Evolutionary conservation across 2,888 invertebrate species (phyloP), one percentile per base, ranked within the genome.

Genomic region (Bellardia bayeri): DNA sequence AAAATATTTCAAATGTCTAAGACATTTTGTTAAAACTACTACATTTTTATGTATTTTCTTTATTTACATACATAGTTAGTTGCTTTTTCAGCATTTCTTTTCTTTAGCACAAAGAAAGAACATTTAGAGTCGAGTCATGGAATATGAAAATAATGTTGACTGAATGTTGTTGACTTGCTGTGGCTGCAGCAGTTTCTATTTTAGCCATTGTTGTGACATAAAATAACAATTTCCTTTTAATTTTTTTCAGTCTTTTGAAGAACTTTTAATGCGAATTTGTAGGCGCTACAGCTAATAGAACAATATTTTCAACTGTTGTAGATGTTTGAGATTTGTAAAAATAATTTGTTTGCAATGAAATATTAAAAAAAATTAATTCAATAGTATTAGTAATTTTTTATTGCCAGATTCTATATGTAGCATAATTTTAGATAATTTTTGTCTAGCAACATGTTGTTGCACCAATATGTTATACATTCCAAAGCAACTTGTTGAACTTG

Each of bases 141-240:
- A 37, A 51, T 64, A 64, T 76, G 64, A 64, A n/a, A n/a, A 76
- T 64, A 54, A 76, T 76, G 23, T 51, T 75, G 75, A 13, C 45
- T 37, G 45, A 75, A 45, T 63, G 74, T 16, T 51, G 45, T 51
- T 64, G 37, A 51, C 9, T 64, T 76, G 63, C 37, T 64, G 61
- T 5, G 49, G 61, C n/a, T 30, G 23, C 11, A 37, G 23, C 71
- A 54, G 40, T 13, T 75, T 8, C 37, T 49, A 49, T 49, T 75
- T 30, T 40, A 13, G 51, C 16, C 14, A 51, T 64, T 64, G 51
- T 76, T 71, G 37, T 37, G 42, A 63, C 49, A 75, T 40, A 37
- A 64, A 63, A 64, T 51, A 54, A 16, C 37, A 71, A 37, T 71
- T 71, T 49, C 2, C 30, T 11, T 51, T 23, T 13, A 11, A 30